A percentile compares a stretch with the other conserved stretches of the same genome.
Evolutionary conservation across 2,888 invertebrate genomes (phyloP).

Genomic region (Neria commutata): DNA sequence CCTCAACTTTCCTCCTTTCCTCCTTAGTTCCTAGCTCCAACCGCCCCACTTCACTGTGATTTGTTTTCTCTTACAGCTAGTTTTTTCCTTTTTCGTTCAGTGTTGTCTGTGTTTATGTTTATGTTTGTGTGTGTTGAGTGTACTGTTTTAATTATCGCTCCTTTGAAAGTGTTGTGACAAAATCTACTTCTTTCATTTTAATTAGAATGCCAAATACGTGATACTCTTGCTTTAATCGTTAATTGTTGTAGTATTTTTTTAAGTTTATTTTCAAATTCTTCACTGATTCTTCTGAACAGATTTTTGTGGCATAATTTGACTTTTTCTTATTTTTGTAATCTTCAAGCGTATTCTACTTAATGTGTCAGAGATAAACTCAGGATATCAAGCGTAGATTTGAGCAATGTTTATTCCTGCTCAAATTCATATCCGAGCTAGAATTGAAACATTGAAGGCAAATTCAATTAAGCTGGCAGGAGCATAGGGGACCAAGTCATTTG

Average conservation of each 20-base stretch:
- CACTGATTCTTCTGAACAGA: background rate
- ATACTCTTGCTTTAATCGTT: background rate
- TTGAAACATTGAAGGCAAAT: no score
- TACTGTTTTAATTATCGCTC: slow-evolving; percentile 8
- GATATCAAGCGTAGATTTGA: no score
- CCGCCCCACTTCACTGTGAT: no score
- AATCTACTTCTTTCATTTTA: background rate
- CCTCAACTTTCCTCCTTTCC: background rate
- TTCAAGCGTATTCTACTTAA: no score
- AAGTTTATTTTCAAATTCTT: background rate
- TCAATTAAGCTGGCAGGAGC: background rate
- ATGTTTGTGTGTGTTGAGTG: background rate
- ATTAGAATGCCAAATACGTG: background rate
- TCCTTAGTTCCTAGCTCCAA: no score
- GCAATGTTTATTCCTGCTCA: no score
- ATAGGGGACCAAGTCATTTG: background rate
- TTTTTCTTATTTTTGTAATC: background rate
- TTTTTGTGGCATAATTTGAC: background rate
- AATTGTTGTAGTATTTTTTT: background rate
- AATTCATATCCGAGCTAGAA: no score
- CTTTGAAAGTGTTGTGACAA: no score
- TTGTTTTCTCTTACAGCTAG: slow-evolving; percentile 1
- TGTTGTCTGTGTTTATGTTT: slow-evolving; percentile 7
- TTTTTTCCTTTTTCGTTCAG: slow-evolving; percentile 2
- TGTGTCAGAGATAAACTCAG: no score